Conservation (phyloP, 1,140 invertebrate species). For the Homarus americanus region DNA sequence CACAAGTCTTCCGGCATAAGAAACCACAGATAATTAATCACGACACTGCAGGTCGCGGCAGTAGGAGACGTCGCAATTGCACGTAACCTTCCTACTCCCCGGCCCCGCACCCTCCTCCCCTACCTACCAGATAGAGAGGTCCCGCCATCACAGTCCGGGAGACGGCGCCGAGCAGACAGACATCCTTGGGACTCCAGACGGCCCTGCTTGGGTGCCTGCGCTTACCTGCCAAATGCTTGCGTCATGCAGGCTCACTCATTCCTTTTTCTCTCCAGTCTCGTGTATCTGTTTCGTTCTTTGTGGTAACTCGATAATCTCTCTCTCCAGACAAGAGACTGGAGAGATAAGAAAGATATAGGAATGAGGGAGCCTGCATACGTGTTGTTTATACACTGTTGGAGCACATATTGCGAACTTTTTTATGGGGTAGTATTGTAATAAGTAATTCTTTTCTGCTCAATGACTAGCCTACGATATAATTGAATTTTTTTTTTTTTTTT, state of each 20-base stretch:
- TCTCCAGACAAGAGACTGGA: no score
- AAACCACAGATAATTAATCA: no score
- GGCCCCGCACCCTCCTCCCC: not conserved
- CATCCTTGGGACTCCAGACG: constrained; percentile 10
- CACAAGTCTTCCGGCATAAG: no score
- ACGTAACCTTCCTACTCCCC: not conserved
- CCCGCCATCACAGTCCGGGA: not conserved
- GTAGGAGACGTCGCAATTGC: not conserved
- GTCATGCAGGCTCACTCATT: constrained; percentile 17
- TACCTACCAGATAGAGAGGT: not conserved
- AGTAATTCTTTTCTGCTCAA: no score
- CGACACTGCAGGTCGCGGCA: not conserved
- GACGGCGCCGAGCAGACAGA: constrained; percentile 19
- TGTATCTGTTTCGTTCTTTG: not conserved
- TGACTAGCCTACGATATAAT: no score
- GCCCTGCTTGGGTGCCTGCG: constrained; percentile 16
- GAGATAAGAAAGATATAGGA: no score
- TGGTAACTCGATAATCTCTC: not conserved
- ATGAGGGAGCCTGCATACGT: no score
- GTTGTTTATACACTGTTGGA: no score
- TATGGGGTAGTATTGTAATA: no score
- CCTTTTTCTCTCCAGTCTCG: not conserved
- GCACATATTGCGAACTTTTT: no score
- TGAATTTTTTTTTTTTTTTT: no score
- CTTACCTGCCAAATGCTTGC: constrained; percentile 38